These are phyloP conservation scores for Scytalopus superciliaris DNA, from an alignment of 2,113 vertebrate species.

Conservation along the genomic window DNA sequence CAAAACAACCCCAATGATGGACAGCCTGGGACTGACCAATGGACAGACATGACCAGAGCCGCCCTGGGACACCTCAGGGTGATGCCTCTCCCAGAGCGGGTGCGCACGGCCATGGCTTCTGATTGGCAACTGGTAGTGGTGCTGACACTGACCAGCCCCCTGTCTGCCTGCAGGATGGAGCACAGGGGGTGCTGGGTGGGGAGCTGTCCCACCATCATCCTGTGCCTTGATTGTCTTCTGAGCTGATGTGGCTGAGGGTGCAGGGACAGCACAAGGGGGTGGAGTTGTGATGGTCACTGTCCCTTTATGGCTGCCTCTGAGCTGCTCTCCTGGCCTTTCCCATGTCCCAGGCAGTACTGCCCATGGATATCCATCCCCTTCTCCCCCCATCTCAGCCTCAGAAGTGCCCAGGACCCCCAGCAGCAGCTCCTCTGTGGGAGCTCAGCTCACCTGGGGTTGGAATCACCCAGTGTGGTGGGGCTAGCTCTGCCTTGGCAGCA, in stretches of 20 bases:
- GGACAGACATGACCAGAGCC: background rate
- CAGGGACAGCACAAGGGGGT: accelerated
- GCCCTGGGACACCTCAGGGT: background rate
- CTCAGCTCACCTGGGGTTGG: accelerated
- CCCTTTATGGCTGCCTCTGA: background rate
- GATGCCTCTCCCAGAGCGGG: background rate
- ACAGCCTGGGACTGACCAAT: background rate
- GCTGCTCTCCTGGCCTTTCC: background rate
- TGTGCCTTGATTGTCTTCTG: background rate
- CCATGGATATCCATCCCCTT: background rate
- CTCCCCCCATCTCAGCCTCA: background rate
- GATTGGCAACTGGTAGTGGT: background rate
- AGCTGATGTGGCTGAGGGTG: background rate
- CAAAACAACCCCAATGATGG: conserved; percentile 33
- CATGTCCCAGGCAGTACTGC: accelerated
- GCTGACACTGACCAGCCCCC: background rate
- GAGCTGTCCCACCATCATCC: background rate
- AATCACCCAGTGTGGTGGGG: accelerated
- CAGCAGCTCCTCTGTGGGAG: background rate
- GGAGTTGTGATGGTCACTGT: background rate
- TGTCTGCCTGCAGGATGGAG: background rate
- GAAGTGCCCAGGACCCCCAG: background rate
- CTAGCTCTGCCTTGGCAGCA: background rate
- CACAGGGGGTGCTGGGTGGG: background rate
- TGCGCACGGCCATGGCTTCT: background rate